Percentiles rank a stretch among this genome's conserved stretches.
These are phyloP conservation scores for Musca domestica DNA, from an alignment of 1,140 invertebrate genomes.

Conservation along the genomic window DNA sequence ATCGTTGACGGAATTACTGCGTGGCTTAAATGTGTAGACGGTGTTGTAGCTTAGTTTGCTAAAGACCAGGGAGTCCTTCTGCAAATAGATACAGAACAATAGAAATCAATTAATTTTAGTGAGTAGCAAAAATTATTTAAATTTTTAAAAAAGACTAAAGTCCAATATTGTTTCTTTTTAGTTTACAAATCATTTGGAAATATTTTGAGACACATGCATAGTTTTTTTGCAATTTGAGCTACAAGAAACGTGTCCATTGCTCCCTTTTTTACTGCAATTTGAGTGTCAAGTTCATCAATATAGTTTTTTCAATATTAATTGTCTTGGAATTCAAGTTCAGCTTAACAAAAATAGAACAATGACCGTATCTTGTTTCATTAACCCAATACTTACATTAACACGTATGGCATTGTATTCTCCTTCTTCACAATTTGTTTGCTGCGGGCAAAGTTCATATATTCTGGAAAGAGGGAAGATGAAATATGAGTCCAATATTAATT, in stretches of 20 bases:
- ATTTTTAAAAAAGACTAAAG: neutral
- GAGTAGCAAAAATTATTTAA: slow-evolving; percentile 5
- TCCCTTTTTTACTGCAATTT: neutral
- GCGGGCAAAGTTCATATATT: slow-evolving; percentile 48
- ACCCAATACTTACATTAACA: slow-evolving; percentile 43
- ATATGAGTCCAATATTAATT: no score
- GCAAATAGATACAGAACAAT: slow-evolving; percentile 35
- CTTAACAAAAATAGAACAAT: no score
- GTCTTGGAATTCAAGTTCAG: no score
- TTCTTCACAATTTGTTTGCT: slow-evolving; percentile 48
- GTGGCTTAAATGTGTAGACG: slow-evolving; percentile 40
- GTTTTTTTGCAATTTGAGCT: no score
- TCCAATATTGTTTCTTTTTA: neutral
- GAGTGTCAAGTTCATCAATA: neutral
- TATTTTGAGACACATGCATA: no score
- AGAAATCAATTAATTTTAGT: neutral
- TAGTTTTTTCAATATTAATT: no score
- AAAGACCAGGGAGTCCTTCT: slow-evolving; percentile 48
- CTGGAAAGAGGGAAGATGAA: slow-evolving; percentile 30
- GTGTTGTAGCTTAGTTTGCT: slow-evolving; percentile 50
- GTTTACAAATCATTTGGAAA: neutral
- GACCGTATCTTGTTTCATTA: no score
- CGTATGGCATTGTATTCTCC: slow-evolving; percentile 48
- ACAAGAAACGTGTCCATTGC: neutral
- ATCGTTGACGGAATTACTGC: slow-evolving; percentile 26